Percentiles rank a stretch among this genome's conserved stretches.
Conservation (phyloP, 2,888 invertebrate genomes). For the Callyntrura guangdongensis region DNA sequence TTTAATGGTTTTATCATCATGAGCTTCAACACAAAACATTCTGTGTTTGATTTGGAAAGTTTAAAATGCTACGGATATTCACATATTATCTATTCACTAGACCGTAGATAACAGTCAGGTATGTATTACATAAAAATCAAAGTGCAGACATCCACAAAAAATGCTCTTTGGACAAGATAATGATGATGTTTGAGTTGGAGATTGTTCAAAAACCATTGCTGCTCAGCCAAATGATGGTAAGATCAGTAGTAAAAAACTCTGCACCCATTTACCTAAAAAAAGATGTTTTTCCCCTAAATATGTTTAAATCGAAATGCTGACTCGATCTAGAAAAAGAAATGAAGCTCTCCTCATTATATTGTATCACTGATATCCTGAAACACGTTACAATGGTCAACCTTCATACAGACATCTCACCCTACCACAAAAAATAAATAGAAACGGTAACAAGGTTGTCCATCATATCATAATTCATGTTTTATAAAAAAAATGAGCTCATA, state of each 20-base stretch:
- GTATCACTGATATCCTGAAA: neutral
- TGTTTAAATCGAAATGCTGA: conserved; percentile 20
- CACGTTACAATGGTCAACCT: neutral
- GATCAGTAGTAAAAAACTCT: conserved; percentile 19
- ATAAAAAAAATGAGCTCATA: neutral
- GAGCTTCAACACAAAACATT: neutral
- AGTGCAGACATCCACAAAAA: neutral
- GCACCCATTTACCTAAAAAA: conserved; percentile 50
- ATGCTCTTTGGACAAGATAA: conserved; percentile 55
- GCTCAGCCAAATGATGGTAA: conserved; percentile 11
- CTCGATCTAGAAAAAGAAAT: conserved; percentile 13
- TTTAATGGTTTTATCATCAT: conserved; percentile 56
- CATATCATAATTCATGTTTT: conserved; percentile 32
- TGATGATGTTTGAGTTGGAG: conserved; percentile 50
- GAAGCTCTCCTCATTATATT: neutral
- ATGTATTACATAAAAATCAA: conserved; percentile 52
- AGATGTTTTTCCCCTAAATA: neutral
- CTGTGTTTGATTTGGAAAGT: no score
- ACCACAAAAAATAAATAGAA: neutral
- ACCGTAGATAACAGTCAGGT: conserved; percentile 8
- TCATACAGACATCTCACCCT: no score
- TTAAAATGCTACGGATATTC: conserved; percentile 50
- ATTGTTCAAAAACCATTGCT: neutral
- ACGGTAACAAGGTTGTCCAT: conserved; percentile 60
- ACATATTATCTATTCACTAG: conserved; percentile 60